Conservation (phyloP, 1,140 invertebrate species). For the Glomeris maerens region DNA sequence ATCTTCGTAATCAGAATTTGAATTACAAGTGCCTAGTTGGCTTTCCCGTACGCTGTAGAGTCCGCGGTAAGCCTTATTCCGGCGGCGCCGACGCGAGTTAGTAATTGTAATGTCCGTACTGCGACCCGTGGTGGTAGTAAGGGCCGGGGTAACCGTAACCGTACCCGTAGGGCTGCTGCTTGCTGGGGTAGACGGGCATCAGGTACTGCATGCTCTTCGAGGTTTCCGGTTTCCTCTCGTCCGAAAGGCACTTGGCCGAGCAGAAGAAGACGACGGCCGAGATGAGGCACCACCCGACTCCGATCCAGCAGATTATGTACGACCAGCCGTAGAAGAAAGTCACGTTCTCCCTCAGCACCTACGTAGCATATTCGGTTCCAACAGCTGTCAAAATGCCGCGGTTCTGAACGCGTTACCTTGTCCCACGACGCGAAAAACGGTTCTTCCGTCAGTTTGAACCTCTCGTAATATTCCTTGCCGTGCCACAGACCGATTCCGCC, state of each 20-base stretch:
- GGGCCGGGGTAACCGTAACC: slow-evolving; percentile 67
- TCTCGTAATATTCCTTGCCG: slow-evolving; percentile 87
- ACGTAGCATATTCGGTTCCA: no score
- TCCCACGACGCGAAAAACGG: slow-evolving; percentile 66
- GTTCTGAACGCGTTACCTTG: slow-evolving; percentile 60
- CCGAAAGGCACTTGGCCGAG: slow-evolving; percentile 78
- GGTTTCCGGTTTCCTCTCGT: slow-evolving; percentile 80
- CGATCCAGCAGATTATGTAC: slow-evolving; percentile 88
- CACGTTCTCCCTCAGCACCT: slow-evolving; percentile 74
- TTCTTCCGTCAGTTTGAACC: slow-evolving; percentile 79
- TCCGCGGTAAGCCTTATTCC: no score
- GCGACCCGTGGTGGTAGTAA: slow-evolving; percentile 70
- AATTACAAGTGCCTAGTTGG: no score
- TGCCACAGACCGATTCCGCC: slow-evolving; percentile 91
- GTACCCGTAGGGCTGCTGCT: slow-evolving; percentile 70
- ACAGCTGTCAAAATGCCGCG: no score
- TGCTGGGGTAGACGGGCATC: slow-evolving; percentile 92
- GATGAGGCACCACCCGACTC: slow-evolving; percentile 70
- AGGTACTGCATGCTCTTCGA: slow-evolving; percentile 93
- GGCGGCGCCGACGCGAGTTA: slow-evolving; percentile 10
- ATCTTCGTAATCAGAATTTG: no score
- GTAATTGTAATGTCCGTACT: slow-evolving; percentile 67
- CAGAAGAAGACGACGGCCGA: slow-evolving; percentile 81
- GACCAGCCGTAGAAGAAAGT: slow-evolving; percentile 86
- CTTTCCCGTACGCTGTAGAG: no score